These are phyloP conservation scores for Masticophis lateralis DNA, from an alignment of 2,797 vertebrate species.

Conservation along the genomic window DNA sequence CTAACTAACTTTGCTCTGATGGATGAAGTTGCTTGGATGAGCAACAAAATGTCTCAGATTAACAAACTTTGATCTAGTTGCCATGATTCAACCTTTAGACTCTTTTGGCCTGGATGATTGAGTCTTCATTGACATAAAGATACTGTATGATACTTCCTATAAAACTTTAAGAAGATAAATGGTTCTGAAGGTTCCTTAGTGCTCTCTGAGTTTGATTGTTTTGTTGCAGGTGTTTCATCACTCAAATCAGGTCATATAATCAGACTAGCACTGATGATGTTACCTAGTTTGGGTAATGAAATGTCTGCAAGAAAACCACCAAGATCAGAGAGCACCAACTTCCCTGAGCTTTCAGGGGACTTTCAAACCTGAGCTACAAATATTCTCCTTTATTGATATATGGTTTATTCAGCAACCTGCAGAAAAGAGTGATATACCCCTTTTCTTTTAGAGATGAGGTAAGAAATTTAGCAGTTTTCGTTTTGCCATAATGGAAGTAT, in stretches of 20 bases:
- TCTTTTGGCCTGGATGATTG: not conserved
- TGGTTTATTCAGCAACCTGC: not conserved
- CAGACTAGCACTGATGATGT: not conserved
- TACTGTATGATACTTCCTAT: not conserved
- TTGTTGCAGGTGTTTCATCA: not conserved
- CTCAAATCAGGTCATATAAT: not conserved
- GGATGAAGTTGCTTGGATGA: not conserved
- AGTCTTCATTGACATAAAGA: not conserved
- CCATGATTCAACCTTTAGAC: not conserved
- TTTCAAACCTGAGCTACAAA: not conserved
- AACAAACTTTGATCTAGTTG: not conserved
- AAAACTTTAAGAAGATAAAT: not conserved
- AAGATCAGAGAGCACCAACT: not conserved
- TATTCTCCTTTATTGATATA: not conserved
- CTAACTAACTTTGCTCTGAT: not conserved
- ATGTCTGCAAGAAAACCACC: not conserved
- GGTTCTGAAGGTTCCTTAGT: not conserved
- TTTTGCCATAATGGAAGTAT: not conserved
- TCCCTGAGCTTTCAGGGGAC: not conserved
- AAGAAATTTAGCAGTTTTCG: not conserved
- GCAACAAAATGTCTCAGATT: not conserved
- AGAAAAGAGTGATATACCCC: not conserved
- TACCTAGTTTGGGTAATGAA: not conserved
- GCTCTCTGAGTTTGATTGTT: not conserved
- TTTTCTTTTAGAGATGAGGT: not conserved